Percentiles rank a stretch among this genome's conserved stretches.
phyloP scores from a whole-genome alignment of 2,888 invertebrate species.

The Acrobasis repandana region DNA sequence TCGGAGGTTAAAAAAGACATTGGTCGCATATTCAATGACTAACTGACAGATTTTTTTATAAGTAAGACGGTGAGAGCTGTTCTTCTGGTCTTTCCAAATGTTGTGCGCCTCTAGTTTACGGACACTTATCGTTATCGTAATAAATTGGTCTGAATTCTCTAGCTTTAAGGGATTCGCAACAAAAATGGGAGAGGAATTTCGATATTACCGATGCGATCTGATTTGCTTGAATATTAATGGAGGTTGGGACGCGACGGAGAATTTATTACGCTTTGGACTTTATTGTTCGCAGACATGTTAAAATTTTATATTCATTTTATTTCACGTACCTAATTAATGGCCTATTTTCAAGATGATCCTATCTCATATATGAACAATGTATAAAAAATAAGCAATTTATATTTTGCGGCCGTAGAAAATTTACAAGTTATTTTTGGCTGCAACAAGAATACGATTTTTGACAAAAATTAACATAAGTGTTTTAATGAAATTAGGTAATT shows the following conservation, averaged over 20 bases:
- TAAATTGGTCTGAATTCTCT: conserved; percentile 77
- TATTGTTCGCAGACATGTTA: neutral
- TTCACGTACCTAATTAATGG: neutral
- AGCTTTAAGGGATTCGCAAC: conserved; percentile 67
- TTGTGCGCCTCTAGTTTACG: conserved; percentile 66
- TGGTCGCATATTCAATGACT: no score
- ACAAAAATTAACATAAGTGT: no score
- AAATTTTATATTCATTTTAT: neutral
- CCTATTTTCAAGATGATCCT: neutral
- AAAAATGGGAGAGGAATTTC: conserved; percentile 57
- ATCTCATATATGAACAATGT: neutral
- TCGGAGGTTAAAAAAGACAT: no score
- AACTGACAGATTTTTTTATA: no score
- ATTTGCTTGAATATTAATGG: conserved; percentile 28
- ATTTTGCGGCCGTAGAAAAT: no score
- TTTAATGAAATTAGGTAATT: no score
- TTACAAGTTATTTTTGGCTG: no score
- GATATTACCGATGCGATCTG: conserved; percentile 42
- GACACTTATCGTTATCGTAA: conserved; percentile 79
- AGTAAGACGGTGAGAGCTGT: neutral
- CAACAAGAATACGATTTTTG: no score
- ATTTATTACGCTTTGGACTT: conserved; percentile 21
- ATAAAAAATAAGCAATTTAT: neutral
- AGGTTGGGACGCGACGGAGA: conserved; percentile 32
- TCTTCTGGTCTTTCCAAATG: neutral